phyloP scores from a whole-genome alignment of 2,888 invertebrate species.

The Idaea dimidiata region DNA sequence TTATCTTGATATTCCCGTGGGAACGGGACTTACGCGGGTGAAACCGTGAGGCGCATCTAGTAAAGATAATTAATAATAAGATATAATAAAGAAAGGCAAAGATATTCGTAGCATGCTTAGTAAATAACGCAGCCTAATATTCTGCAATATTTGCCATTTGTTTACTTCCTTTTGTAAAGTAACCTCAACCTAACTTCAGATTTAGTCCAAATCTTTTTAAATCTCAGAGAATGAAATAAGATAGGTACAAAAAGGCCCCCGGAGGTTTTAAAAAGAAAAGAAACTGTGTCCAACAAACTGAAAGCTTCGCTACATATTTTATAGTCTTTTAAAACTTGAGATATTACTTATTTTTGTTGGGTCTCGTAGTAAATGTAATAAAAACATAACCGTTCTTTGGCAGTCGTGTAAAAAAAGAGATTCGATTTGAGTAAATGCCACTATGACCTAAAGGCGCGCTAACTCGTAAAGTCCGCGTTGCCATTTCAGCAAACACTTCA shows the following conservation, averaged over 20 bases:
- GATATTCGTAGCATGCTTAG: too few relatives aligned
- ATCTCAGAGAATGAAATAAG: background rate
- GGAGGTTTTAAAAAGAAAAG: background rate
- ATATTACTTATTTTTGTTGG: background rate
- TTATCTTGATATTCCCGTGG: too few relatives aligned
- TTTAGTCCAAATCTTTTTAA: background rate
- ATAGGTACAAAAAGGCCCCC: background rate
- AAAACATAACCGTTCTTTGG: too few relatives aligned
- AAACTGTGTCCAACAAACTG: background rate
- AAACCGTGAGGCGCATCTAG: too few relatives aligned
- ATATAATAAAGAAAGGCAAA: too few relatives aligned
- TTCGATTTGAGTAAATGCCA: conserved; percentile 4
- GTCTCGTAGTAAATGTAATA: background rate
- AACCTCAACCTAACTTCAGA: background rate
- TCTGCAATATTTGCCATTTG: too few relatives aligned
- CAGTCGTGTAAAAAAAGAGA: too few relatives aligned
- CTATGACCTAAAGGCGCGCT: conserved; percentile 6
- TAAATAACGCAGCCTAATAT: too few relatives aligned
- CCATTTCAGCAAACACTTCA: conserved; percentile 24
- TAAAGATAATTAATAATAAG: too few relatives aligned
- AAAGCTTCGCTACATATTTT: background rate
- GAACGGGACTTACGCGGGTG: too few relatives aligned
- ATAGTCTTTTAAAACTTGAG: background rate
- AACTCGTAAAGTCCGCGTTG: conserved; percentile 14
- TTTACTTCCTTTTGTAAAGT: background rate